These are phyloP conservation scores for Lycaon pictus DNA, from an alignment of 2,113 vertebrate genomes.

Conservation along the genomic window DNA sequence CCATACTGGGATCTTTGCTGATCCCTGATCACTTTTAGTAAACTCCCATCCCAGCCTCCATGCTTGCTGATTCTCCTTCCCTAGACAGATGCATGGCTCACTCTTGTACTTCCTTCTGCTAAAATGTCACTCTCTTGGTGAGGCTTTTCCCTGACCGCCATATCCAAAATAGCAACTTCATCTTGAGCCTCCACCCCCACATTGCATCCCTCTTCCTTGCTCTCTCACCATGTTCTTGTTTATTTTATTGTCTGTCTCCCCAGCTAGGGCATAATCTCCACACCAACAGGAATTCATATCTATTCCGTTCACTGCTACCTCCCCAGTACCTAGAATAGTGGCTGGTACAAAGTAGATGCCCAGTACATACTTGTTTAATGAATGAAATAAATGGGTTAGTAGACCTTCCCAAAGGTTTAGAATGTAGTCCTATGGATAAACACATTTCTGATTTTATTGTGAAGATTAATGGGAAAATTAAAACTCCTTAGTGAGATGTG, in stretches of 20 bases:
- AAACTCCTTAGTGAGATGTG: not conserved
- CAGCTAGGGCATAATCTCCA: not conserved
- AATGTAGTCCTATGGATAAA: not conserved
- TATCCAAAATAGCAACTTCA: not conserved
- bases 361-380: conserved; percentile 26
- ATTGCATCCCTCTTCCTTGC: not conserved
- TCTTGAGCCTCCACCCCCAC: too few species aligned
- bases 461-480: conserved; percentile 40
- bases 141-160: not conserved
- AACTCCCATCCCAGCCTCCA: not conserved
- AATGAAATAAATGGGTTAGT: not conserved
- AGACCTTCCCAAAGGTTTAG: not conserved
- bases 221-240: not conserved
- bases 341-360: not conserved
- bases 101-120: not conserved
- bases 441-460: conserved; percentile 26
- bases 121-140: not conserved
- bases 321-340: not conserved
- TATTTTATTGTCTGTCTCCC: not conserved
- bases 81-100: not conserved
- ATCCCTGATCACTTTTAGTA: too few species aligned
- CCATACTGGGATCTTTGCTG: not conserved
- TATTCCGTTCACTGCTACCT: not conserved
- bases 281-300: not conserved
- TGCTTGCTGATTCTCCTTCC: not conserved